Percentiles rank a stretch among this genome's conserved stretches.
These are phyloP conservation scores for Zaprionus davidi DNA, from an alignment of 1,140 invertebrate species.

Conservation along the genomic window DNA sequence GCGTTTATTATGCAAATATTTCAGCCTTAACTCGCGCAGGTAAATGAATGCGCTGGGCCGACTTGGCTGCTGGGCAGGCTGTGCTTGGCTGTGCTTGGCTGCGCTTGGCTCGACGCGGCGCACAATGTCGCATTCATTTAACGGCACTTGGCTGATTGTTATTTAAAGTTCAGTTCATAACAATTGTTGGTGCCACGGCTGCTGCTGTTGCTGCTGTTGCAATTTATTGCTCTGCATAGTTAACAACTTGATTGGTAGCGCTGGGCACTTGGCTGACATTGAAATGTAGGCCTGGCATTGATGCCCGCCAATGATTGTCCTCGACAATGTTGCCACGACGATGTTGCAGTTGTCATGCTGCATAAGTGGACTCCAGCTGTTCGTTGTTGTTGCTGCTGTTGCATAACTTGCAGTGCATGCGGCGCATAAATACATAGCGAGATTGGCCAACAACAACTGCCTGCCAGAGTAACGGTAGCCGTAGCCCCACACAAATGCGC, in stretches of 20 bases:
- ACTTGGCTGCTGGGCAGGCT: slow-evolving; percentile 30
- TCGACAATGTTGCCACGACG: slow-evolving; percentile 42
- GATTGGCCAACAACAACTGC: slow-evolving; percentile 39
- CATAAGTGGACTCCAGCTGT: slow-evolving; percentile 55
- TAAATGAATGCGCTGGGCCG: slow-evolving; percentile 70
- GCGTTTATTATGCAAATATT: slow-evolving; percentile 82
- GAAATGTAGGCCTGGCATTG: slow-evolving; percentile 78
- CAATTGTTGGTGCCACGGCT: slow-evolving; percentile 57
- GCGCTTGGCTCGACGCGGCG: slow-evolving; percentile 24
- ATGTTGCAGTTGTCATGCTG: slow-evolving; percentile 65
- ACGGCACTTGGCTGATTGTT: slow-evolving; percentile 81
- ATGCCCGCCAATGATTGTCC: slow-evolving; percentile 80
- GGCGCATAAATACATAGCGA: slow-evolving; percentile 75
- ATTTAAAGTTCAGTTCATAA: slow-evolving; percentile 82
- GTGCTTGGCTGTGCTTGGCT: slow-evolving; percentile 4
- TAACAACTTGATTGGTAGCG: slow-evolving; percentile 81
- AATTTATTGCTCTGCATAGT: slow-evolving; percentile 78
- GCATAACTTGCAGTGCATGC: slow-evolving; percentile 80
- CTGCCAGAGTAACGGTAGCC: slow-evolving; percentile 65
- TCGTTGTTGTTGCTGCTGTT: slow-evolving; percentile 49
- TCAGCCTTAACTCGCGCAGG: slow-evolving; percentile 71
- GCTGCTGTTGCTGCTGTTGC: slow-evolving; percentile 58
- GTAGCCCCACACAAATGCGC: slow-evolving; percentile 74
- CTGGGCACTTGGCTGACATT: slow-evolving; percentile 78
- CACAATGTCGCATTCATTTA: slow-evolving; percentile 81